Percentiles rank a stretch among this genome's conserved stretches.
Evolutionary conservation across 2,888 invertebrate species (phyloP).

Genomic region (Eupithecia subumbrata): DNA sequence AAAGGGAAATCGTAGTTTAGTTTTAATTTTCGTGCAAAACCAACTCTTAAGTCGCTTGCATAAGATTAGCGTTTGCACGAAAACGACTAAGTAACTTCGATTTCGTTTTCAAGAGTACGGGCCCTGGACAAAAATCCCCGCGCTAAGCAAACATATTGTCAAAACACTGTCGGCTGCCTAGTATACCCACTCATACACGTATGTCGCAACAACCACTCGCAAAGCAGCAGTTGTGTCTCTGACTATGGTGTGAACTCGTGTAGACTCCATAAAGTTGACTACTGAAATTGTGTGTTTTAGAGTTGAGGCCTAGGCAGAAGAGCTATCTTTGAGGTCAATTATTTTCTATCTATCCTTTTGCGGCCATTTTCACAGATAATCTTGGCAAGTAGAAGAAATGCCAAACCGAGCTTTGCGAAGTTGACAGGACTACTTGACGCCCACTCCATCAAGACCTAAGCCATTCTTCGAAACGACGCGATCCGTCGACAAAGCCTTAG

Average conservation of each 20-base stretch:
- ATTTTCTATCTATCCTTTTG: neutral
- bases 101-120: too few relatives aligned
- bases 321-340: neutral
- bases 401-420: too few relatives aligned
- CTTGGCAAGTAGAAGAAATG: neutral
- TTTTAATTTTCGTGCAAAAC: too few relatives aligned
- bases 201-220: neutral
- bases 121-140: too few relatives aligned
- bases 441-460: constrained; percentile 14
- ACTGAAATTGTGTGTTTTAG: neutral
- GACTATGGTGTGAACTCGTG: neutral
- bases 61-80: too few relatives aligned
- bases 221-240: neutral
- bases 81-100: too few relatives aligned
- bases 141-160: too few relatives aligned
- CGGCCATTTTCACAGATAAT: neutral
- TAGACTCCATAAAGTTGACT: neutral
- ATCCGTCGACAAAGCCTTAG: constrained; percentile 21
- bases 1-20: too few relatives aligned
- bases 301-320: neutral
- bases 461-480: constrained; percentile 1
- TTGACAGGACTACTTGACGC: constrained; percentile 1
- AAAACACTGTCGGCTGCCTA: too few relatives aligned
- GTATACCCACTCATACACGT: too few relatives aligned
- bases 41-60: too few relatives aligned